Base-by-base conservation (phyloP, 2,113 vertebrate genomes). In the Nothobranchius furzeri region DNA sequence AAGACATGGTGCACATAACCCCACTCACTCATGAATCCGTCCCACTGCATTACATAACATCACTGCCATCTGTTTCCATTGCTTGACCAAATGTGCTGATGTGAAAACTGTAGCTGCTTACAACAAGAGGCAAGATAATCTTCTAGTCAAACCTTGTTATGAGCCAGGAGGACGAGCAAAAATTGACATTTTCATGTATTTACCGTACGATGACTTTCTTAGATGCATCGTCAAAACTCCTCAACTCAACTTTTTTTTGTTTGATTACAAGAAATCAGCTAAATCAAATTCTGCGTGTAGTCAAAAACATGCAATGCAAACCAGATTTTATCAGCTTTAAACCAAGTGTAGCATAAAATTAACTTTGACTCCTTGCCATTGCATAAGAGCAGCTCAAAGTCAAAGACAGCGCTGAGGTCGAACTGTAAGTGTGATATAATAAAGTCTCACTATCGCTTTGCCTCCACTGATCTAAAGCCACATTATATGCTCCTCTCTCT, bases 51-150 rank as follows among this genome's bases (percentile, higher is more conserved):
- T 80, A 73, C 64, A 66, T 79, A 70, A 77, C 65, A 47, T 49
- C 64, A 69, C 7, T 69, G 75, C 81, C 85, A 87, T 77, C 65
- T 86, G 81, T 85, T 85, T 86, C 75, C 76, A 72, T 82, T 75
- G 66, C 68, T 71, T 48, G 57, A 71, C 79, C 57, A 77, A 82
- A 83, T 76, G 72, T 65, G 66, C 85, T 80, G 73, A 85, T 86
- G 83, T 87, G 83, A 82, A 71, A 82, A 66, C 85, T 76, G 75
- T 60, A 58, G 61, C 25, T 49, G 59, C 62, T 70, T 73, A 82
- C 76, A 84, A 87, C 67, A 20, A 57, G 60, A 75, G 60, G 46
- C 13, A 40, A 61, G 70, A 74, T 53, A 64, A 69, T 81, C 60
- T 68, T 82, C 77, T 64, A 66, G 60, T 61, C 68, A 78, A 53